Evolutionary conservation across 2,797 vertebrate species (phyloP), one percentile per base, ranked within the genome.

Genomic region (Protonibea diacanthus): DNA sequence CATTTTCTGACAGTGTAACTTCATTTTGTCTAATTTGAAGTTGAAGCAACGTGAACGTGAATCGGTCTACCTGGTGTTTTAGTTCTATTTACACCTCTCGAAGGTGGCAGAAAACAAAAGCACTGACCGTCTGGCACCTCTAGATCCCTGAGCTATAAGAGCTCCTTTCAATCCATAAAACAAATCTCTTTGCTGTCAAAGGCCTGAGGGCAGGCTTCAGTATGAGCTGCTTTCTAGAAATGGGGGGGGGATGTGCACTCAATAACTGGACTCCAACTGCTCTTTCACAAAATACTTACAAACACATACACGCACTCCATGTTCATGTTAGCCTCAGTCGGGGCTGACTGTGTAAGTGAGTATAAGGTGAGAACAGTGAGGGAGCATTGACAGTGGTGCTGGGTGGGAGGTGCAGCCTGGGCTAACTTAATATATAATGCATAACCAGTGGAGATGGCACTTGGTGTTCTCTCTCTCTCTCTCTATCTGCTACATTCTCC

Each of bases 361-460:
- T 81, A 88, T 83, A 82, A 84, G 64, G 64, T 86, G 88, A 89
- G 85, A 81, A 66, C 52, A 48, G 65, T 78, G 74, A 73, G 67
- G 75, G 66, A 82, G 78, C 62, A 57, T 18, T 87, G 82, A 89
- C 82, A 84, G 85, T 74, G 81, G 74, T 77, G 80, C 78, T 90
- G 81, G 82, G 73, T 91, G 89, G 89, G 86, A 91, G 83, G 91
- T 65, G 89, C 87, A 86, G 81, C 71, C 86, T 85, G 81, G 85
- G 83, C 83, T 89, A 94, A 95, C 94, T 95, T 95, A 91, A 95
- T 95, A 92, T 95, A 95, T 95, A 94, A 96, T 95, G 89, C 90
- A 95, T 92, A 89, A 87, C 67, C 82, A 66, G 52, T 81, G 81
- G 86, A 89, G 89, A 94, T 87, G 86, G 86, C 76, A 79, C 82